Percentiles rank a stretch among this genome's conserved stretches.
These are phyloP conservation scores for Thaumetopoea pityocampa DNA, from an alignment of 1,140 invertebrate species.

Conservation along the genomic window DNA sequence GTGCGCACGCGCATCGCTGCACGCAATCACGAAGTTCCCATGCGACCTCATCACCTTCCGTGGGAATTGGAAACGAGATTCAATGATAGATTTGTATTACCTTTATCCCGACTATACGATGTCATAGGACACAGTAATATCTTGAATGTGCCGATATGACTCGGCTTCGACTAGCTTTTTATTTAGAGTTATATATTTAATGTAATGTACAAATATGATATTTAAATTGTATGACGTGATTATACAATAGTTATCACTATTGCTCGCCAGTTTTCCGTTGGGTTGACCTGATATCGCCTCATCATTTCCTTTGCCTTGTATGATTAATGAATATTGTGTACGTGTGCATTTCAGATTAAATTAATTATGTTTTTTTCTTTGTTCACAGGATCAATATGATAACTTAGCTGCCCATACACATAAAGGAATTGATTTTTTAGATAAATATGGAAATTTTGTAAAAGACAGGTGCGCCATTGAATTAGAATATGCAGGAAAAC, in stretches of 20 bases:
- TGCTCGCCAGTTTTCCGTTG: constrained; percentile 43
- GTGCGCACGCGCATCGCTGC: constrained; percentile 39
- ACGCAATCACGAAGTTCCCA: constrained; percentile 29
- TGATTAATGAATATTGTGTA: constrained; percentile 22
- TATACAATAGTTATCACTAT: constrained; percentile 36
- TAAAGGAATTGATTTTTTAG: constrained; percentile 98
- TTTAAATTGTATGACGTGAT: constrained; percentile 1
- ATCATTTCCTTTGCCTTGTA: constrained; percentile 44
- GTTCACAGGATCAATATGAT: constrained; percentile 97
- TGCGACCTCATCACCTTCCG: constrained; percentile 13
- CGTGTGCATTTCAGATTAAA: background rate
- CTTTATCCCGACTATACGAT: no score
- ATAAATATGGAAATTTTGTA: constrained; percentile 95
- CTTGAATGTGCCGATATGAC: no score
- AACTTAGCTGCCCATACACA: constrained; percentile 95
- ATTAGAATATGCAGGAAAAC: constrained; percentile 95
- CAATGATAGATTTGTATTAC: no score
- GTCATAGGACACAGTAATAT: no score
- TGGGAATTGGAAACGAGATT: constrained; percentile 28
- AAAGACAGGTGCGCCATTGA: constrained; percentile 96
- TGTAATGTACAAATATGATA: background rate
- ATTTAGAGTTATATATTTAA: no score
- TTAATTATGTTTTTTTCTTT: constrained; percentile 44
- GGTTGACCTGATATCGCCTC: constrained; percentile 45
- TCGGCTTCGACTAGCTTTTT: no score